phyloP scores from a whole-genome alignment of 2,888 invertebrate genomes.

The Azorinus chamasolen region DNA sequence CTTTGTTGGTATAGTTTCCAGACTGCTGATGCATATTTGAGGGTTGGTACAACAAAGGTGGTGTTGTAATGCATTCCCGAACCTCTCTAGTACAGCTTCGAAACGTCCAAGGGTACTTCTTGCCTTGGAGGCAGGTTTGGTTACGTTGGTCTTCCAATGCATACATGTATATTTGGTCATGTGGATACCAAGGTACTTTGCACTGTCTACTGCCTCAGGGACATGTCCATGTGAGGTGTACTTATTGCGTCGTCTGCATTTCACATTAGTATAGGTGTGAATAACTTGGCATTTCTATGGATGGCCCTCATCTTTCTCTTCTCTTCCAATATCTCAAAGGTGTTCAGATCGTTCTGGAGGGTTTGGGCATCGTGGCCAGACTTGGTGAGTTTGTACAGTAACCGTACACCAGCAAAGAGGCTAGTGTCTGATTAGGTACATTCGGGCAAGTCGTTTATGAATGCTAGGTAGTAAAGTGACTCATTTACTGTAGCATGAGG shows the following conservation, averaged over 20 bases:
- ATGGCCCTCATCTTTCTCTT: slow-evolving; percentile 7
- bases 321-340: slow-evolving; percentile 9
- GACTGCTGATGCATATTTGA: slow-evolving; percentile 3
- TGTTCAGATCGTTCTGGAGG: neutral
- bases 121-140: neutral
- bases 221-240: slow-evolving; percentile 4
- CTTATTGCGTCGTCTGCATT: neutral
- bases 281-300: slow-evolving; percentile 24
- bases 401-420: slow-evolving; percentile 19
- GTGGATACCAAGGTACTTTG: slow-evolving; percentile 30
- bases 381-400: slow-evolving; percentile 6
- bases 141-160: slow-evolving; percentile 11
- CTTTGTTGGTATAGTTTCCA: slow-evolving; percentile 8
- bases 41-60: slow-evolving; percentile 9
- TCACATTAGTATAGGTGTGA: neutral
- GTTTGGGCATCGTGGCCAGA: neutral
- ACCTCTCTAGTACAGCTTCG: slow-evolving; percentile 4
- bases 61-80: slow-evolving; percentile 4
- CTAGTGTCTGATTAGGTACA: slow-evolving; percentile 4
- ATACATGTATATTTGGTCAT: slow-evolving; percentile 11
- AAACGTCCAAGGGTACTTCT: neutral
- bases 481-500: slow-evolving; percentile 23
- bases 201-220: neutral
- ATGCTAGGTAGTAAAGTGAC: slow-evolving; percentile 17
- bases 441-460: slow-evolving; percentile 24